phyloP scores from a whole-genome alignment of 2,888 invertebrate species.

The Chironomus riparius region DNA sequence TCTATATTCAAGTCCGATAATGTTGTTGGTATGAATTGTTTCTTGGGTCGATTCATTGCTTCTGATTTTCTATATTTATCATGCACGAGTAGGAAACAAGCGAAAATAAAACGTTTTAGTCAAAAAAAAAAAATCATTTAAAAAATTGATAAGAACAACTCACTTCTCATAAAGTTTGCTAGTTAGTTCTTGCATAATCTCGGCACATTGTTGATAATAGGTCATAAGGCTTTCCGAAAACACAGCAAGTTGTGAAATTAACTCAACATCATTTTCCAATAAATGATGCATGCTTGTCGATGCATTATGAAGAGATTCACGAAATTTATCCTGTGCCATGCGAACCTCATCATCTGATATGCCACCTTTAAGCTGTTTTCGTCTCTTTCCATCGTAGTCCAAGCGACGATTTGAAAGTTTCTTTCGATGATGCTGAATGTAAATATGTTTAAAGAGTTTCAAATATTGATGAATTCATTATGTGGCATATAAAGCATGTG shows the following conservation, averaged over 20 bases:
- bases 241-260: constrained; percentile 71
- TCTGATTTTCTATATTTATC: constrained; percentile 51
- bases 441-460: constrained; percentile 28
- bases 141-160: constrained; percentile 32
- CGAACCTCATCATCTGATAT: constrained; percentile 74
- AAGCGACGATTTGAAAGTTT: constrained; percentile 74
- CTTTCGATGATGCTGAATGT: constrained; percentile 70
- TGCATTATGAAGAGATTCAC: constrained; percentile 71
- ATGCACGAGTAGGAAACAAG: background rate
- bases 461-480: too few species aligned
- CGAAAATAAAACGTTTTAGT: constrained; percentile 28
- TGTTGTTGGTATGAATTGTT: constrained; percentile 60
- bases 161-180: constrained; percentile 59
- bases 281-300: constrained; percentile 82
- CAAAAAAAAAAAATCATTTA: background rate
- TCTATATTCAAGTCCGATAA: constrained; percentile 47
- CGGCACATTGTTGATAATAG: constrained; percentile 70
- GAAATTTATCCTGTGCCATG: constrained; percentile 77
- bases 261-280: constrained; percentile 79
- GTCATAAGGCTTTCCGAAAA: constrained; percentile 70
- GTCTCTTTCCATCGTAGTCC: constrained; percentile 78
- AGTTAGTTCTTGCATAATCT: constrained; percentile 56
- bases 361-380: constrained; percentile 70
- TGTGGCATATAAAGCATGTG: too few species aligned
- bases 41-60: constrained; percentile 55